Conservation (phyloP, 2,113 vertebrate genomes). For the Probosciger aterrimus region DNA sequence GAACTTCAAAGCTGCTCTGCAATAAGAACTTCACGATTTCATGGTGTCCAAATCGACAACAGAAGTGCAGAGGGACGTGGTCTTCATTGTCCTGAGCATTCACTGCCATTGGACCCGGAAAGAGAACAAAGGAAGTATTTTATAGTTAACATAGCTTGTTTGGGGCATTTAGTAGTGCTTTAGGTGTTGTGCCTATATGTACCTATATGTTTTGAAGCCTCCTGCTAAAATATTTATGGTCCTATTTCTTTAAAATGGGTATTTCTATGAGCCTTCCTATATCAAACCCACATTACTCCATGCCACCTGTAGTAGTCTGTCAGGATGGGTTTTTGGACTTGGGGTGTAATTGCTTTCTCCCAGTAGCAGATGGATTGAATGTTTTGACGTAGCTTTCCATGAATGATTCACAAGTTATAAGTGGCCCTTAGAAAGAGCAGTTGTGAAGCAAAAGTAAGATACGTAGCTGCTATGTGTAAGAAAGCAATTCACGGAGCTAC, state of each 20-base stretch:
- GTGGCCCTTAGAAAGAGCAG: not conserved
- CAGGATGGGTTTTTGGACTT: not conserved
- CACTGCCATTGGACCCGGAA: constrained; percentile 68
- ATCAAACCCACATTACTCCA: not conserved
- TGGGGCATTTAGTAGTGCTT: not conserved
- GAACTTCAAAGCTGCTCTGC: constrained; percentile 80
- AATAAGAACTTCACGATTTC: constrained; percentile 84
- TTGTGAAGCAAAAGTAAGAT: not conserved
- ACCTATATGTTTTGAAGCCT: not conserved
- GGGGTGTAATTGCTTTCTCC: not conserved
- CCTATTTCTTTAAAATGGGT: not conserved
- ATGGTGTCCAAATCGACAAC: constrained; percentile 87
- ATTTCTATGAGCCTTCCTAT: not conserved
- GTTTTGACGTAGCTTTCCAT: not conserved
- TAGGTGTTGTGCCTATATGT: not conserved
- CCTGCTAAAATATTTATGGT: not conserved
- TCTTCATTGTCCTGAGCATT: constrained; percentile 94
- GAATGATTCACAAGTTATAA: not conserved
- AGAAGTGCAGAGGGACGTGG: constrained; percentile 91
- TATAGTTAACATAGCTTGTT: not conserved
- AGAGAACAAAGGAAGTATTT: not conserved
- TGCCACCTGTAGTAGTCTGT: not conserved
- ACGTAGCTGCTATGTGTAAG: not conserved
- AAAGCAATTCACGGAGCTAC: not conserved
- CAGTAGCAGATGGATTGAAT: not conserved